These are phyloP conservation scores for Chaetodon trifasciatus DNA, from an alignment of 2,797 vertebrate species.

Conservation along the genomic window DNA sequence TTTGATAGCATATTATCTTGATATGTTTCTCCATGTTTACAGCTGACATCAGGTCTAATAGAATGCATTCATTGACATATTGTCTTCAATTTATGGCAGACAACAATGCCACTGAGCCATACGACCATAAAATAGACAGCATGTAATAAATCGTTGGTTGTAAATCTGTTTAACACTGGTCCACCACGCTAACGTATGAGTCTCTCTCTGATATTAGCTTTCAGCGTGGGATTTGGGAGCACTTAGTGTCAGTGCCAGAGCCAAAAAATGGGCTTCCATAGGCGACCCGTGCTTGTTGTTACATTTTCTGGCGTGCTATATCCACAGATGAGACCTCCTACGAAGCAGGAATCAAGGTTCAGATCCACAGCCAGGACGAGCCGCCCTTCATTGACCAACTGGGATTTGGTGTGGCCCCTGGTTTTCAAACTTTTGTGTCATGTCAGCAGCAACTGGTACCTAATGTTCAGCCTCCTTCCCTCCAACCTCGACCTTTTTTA, in stretches of 20 bases:
- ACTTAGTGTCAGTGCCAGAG: slow-evolving; percentile 2
- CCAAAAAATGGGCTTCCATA: slow-evolving; percentile 36
- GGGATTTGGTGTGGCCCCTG: slow-evolving; percentile 92
- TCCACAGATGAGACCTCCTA: slow-evolving; percentile 93
- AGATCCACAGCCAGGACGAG: slow-evolving; percentile 96
- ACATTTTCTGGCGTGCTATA: slow-evolving; percentile 78
- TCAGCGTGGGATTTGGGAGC: slow-evolving; percentile 8
- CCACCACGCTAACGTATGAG: slow-evolving; percentile 8
- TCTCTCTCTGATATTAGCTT: slow-evolving; percentile 17
- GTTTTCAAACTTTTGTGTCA: slow-evolving; percentile 92
- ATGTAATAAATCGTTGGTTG: slow-evolving; percentile 32
- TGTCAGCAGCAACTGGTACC: slow-evolving; percentile 91
- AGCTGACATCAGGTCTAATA: slow-evolving; percentile 40
- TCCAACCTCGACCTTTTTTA: slow-evolving; percentile 43
- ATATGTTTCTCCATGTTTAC: slow-evolving; percentile 36
- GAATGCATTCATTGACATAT: slow-evolving; percentile 24
- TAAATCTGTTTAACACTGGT: slow-evolving; percentile 44
- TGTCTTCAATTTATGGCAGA: slow-evolving; percentile 40
- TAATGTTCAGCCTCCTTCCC: slow-evolving; percentile 70
- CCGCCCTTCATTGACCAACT: slow-evolving; percentile 94
- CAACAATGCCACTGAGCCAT: slow-evolving; percentile 6
- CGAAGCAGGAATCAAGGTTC: slow-evolving; percentile 95
- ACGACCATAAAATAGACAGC: slow-evolving; percentile 38
- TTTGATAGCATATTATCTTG: slow-evolving; percentile 24
- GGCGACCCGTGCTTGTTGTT: slow-evolving; percentile 50